Conservation (phyloP, 37 sponge, comb jelly and placozoan genomes). For the Beroe forskalii region DNA sequence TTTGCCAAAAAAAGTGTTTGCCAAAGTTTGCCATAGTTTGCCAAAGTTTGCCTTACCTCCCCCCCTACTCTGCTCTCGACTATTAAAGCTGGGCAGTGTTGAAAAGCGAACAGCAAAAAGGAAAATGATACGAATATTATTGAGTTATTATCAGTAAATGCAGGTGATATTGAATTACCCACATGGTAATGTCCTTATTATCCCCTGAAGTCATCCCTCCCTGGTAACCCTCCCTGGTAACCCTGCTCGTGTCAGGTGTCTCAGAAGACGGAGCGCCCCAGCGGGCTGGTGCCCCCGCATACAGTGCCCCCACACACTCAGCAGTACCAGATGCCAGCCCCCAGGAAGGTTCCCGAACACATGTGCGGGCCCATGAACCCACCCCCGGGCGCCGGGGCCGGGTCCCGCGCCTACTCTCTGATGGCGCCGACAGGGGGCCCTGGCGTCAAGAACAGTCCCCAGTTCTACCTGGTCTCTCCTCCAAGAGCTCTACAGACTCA, state of each 20-base stretch:
- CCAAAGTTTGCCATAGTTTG: too few relatives aligned
- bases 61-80: too few relatives aligned
- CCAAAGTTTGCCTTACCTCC: too few relatives aligned
- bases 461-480: slow-evolving; percentile 7
- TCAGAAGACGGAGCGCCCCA: background rate
- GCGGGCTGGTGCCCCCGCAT: slow-evolving; percentile 11
- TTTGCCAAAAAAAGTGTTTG: too few relatives aligned
- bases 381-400: background rate
- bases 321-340: background rate
- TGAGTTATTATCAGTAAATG: too few relatives aligned
- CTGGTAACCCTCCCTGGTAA: slow-evolving; percentile 5
- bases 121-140: too few relatives aligned
- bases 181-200: too few relatives aligned
- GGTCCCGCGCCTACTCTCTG: slow-evolving; percentile 1
- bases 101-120: too few relatives aligned
- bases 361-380: background rate
- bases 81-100: too few relatives aligned
- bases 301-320: background rate
- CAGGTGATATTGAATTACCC: too few relatives aligned
- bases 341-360: slow-evolving; percentile 3
- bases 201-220: too few relatives aligned
- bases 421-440: slow-evolving; percentile 6
- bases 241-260: background rate
- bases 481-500: slow-evolving; percentile 30
- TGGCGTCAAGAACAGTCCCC: background rate